Evolutionary conservation across 64 coral and sea anemone species (phyloP).

Genomic region (Catalaphyllia jardinei): DNA sequence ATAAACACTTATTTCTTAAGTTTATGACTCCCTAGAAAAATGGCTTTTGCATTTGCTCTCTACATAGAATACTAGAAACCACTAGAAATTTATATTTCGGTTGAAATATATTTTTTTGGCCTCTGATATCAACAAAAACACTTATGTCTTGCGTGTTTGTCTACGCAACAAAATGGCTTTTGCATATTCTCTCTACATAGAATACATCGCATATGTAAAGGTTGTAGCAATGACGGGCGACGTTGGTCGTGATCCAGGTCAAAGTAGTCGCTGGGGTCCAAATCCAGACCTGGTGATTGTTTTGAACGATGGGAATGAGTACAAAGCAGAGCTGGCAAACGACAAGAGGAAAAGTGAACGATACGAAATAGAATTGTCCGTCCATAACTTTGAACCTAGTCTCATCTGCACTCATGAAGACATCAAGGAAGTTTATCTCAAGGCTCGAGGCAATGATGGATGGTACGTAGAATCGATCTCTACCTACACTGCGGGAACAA

Average conservation of each 20-base stretch:
- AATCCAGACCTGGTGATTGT: neutral
- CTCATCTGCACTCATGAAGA: conserved; percentile 5
- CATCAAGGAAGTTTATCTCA: neutral
- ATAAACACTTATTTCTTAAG: neutral
- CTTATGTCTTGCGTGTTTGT: neutral
- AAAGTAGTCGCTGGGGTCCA: neutral
- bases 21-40: neutral
- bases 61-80: no score
- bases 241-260: neutral
- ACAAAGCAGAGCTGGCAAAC: neutral
- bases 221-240: neutral
- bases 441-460: neutral
- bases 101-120: neutral
- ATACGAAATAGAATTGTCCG: neutral
- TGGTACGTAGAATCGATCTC: conserved; percentile 9
- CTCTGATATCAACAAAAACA: neutral
- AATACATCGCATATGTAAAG: neutral
- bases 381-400: neutral
- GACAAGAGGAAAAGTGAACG: neutral
- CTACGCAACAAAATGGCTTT: neutral
- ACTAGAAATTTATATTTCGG: neutral
- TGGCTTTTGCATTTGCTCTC: no score
- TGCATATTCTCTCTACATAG: neutral
- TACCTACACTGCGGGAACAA: neutral
- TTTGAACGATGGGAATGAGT: neutral